A percentile compares a stretch with the other conserved stretches of the same genome.
phyloP scores from a whole-genome alignment of 2,888 invertebrate species.

The Macrophya alboannulata region DNA sequence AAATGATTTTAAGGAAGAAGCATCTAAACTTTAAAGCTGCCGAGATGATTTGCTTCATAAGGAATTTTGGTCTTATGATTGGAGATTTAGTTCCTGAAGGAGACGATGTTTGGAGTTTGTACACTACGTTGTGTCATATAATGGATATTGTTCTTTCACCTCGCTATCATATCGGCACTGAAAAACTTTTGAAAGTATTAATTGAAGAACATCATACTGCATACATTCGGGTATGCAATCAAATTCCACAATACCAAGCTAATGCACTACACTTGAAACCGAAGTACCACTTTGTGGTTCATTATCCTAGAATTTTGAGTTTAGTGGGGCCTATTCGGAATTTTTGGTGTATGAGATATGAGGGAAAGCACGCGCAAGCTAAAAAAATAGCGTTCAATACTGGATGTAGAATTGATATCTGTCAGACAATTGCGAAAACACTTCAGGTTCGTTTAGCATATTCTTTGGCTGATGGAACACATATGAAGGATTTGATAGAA shows the following conservation, averaged over 20 bases:
- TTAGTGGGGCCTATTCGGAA: constrained; percentile 13
- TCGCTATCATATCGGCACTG: constrained; percentile 1
- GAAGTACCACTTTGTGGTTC: constrained; percentile 17
- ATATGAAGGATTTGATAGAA: constrained; percentile 7
- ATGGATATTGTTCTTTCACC: not conserved
- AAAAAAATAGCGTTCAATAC: constrained; percentile 15
- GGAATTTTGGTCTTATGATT: constrained; percentile 19
- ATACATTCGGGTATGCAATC: constrained; percentile 8
- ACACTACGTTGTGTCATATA: no score
- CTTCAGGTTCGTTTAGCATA: constrained; percentile 5
- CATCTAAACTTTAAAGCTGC: not conserved
- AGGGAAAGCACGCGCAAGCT: constrained; percentile 15
- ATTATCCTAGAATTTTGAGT: constrained; percentile 23
- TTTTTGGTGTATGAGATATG: constrained; percentile 17
- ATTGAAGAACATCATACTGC: constrained; percentile 22
- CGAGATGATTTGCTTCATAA: constrained; percentile 4
- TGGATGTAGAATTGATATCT: constrained; percentile 23
- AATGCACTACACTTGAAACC: constrained; percentile 16
- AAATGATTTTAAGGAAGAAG: constrained; percentile 55
- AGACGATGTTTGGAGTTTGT: no score
- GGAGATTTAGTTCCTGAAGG: not conserved
- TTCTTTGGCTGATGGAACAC: constrained; percentile 23
- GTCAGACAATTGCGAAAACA: constrained; percentile 1
- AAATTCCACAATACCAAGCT: constrained; percentile 15
- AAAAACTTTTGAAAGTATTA: constrained; percentile 2